Conservation (phyloP, 2,888 invertebrate species). For the Acheta domesticus region DNA sequence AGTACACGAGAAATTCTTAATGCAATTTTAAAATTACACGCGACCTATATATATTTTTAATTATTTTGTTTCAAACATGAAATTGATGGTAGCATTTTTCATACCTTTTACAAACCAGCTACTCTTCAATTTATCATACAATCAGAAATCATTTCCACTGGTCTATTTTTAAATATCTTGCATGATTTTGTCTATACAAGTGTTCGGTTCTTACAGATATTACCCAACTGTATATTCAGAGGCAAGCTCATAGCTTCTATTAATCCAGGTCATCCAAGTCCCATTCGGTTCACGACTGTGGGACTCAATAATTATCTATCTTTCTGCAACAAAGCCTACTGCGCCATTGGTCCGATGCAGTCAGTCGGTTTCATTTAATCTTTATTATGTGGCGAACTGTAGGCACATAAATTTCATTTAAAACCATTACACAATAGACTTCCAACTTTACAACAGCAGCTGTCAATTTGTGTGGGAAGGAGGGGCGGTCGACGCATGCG, state of each 20-base stretch:
- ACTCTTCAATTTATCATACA: too few relatives aligned
- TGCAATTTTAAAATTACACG: too few relatives aligned
- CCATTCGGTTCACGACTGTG: neutral
- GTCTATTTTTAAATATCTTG: too few relatives aligned
- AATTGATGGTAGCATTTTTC: too few relatives aligned
- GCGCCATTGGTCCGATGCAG: slow-evolving; percentile 10
- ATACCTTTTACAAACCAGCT: too few relatives aligned
- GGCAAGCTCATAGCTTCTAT: neutral
- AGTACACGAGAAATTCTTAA: too few relatives aligned
- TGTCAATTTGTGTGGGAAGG: slow-evolving; percentile 1
- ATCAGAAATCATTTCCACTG: too few relatives aligned
- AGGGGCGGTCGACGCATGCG: too few relatives aligned
- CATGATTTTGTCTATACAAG: too few relatives aligned
- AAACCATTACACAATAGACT: slow-evolving; percentile 18
- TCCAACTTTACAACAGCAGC: slow-evolving; percentile 5
- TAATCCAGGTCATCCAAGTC: neutral
- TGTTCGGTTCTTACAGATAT: too few relatives aligned
- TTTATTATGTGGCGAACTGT: slow-evolving; percentile 18
- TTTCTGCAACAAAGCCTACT: neutral
- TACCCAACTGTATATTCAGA: neutral
- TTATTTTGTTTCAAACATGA: too few relatives aligned
- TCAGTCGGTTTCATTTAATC: slow-evolving; percentile 18
- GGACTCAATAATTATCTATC: neutral
- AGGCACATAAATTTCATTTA: slow-evolving; percentile 9
- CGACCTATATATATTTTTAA: too few relatives aligned